These are phyloP conservation scores for Agrotis clavis DNA, from an alignment of 2,888 invertebrate genomes.

Conservation along the genomic window DNA sequence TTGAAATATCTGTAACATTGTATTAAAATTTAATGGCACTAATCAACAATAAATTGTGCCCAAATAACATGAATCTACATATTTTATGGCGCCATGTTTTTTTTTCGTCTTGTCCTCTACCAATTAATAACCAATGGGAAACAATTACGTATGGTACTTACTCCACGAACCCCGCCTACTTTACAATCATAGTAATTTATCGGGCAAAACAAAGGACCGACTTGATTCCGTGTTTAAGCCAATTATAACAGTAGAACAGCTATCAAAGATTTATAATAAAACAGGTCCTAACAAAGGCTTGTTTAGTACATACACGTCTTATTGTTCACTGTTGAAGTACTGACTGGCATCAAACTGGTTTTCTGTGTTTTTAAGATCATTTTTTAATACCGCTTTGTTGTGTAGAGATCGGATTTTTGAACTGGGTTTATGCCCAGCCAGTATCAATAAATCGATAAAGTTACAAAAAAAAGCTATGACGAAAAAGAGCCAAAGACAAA, in stretches of 20 bases:
- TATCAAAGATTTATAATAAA: conserved; percentile 53
- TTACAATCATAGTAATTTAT: conserved; percentile 30
- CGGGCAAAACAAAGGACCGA: conserved; percentile 50
- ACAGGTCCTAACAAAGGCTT: conserved; percentile 58
- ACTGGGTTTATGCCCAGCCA: too few relatives aligned
- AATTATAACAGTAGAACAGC: conserved; percentile 54
- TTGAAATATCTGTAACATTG: background rate
- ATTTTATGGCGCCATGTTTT: background rate
- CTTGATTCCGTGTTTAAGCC: conserved; percentile 46
- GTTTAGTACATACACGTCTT: conserved; percentile 45
- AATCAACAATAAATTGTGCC: conserved; percentile 14
- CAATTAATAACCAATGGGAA: conserved; percentile 13
- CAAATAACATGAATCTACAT: conserved; percentile 9
- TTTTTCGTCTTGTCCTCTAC: conserved; percentile 6
- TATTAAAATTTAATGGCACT: conserved; percentile 9
- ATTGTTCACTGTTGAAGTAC: conserved; percentile 24
- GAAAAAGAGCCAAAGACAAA: too few relatives aligned
- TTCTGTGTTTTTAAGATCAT: conserved; percentile 14
- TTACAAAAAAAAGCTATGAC: too few relatives aligned
- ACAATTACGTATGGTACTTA: conserved; percentile 5
- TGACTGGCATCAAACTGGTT: conserved; percentile 48
- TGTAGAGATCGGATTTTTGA: too few relatives aligned
- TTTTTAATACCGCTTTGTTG: background rate
- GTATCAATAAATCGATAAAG: too few relatives aligned
- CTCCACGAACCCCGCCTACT: conserved; percentile 20